Evolutionary conservation across 2,888 invertebrate species (phyloP).

Genomic region (Operophtera brumata): DNA sequence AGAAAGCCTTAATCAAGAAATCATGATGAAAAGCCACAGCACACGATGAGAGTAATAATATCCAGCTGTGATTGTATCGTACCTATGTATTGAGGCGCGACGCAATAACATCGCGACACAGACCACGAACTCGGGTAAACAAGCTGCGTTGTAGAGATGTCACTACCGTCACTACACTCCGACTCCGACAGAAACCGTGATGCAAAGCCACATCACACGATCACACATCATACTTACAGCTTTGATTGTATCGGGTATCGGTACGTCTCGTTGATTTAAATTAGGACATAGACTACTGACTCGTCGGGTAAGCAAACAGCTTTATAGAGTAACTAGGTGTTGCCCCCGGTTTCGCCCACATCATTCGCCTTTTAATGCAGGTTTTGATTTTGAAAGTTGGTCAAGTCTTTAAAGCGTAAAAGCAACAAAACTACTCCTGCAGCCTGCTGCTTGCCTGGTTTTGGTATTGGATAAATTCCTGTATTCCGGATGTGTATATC

Average conservation of each 20-base stretch:
- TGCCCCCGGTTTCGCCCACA: no score
- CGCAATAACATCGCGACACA: constrained; percentile 57
- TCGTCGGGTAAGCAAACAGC: neutral
- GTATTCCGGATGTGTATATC: no score
- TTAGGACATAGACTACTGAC: neutral
- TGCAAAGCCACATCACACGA: neutral
- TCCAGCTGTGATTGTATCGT: constrained; percentile 23
- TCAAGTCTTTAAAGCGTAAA: no score
- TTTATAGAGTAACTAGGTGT: no score
- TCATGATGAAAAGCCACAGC: constrained; percentile 15
- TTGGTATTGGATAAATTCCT: no score
- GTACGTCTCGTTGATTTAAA: no score
- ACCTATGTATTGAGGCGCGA: neutral
- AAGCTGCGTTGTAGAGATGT: constrained; percentile 47
- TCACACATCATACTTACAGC: neutral
- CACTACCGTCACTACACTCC: neutral
- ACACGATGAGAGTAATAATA: constrained; percentile 14
- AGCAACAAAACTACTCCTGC: no score
- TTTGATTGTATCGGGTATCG: no score
- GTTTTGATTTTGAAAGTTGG: no score
- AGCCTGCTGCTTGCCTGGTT: no score
- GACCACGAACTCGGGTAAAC: constrained; percentile 70
- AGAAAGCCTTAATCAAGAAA: constrained; percentile 8
- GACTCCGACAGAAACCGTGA: neutral
- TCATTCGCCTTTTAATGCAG: no score